A percentile compares a stretch with the other conserved stretches of the same genome.
phyloP scores from a whole-genome alignment of 2,797 vertebrate species.

The Halcyon leucocephala region DNA sequence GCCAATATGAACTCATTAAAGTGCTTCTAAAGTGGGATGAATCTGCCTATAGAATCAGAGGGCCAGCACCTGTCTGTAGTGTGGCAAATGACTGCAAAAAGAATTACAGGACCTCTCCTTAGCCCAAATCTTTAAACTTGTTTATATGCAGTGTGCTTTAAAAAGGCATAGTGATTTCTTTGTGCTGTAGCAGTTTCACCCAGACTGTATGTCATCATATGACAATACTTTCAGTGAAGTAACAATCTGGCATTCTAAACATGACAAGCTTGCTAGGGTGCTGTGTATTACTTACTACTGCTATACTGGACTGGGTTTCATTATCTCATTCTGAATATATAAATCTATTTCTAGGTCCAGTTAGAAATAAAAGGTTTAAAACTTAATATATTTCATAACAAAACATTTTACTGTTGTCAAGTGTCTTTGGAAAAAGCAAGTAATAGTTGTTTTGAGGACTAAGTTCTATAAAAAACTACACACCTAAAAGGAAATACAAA shows the following conservation, averaged over 20 bases:
- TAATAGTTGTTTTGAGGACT: neutral
- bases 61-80: neutral
- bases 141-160: neutral
- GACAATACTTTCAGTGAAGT: neutral
- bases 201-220: neutral
- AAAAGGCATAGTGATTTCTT: neutral
- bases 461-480: neutral
- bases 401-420: neutral
- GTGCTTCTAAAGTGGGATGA: neutral
- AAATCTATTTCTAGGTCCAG: neutral
- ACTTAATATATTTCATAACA: neutral
- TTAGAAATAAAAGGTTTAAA: neutral
- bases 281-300: neutral
- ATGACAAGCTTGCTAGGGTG: neutral
- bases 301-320: neutral
- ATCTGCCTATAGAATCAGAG: neutral
- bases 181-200: neutral
- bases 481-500: neutral
- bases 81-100: neutral
- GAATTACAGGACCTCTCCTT: neutral
- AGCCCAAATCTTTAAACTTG: neutral
- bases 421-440: neutral
- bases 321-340: neutral
- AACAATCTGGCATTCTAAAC: neutral
- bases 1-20: neutral